Percentiles rank a stretch among this genome's conserved stretches.
These are phyloP conservation scores for Lochmaea capreae DNA, from an alignment of 2,888 invertebrate genomes.

Conservation along the genomic window DNA sequence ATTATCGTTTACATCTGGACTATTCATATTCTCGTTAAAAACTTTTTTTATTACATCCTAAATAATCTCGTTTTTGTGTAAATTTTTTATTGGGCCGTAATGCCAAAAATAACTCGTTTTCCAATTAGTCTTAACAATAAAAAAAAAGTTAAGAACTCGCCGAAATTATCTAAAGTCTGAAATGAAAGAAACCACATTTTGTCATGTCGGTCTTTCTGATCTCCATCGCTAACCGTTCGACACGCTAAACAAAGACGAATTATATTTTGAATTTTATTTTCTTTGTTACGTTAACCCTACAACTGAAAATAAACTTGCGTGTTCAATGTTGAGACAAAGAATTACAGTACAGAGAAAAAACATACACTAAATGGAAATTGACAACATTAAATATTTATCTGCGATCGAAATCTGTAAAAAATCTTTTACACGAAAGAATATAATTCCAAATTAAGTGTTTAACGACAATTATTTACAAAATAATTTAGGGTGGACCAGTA, in stretches of 20 bases:
- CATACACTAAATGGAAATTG: not conserved
- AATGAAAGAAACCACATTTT: constrained; percentile 36
- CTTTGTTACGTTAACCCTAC: constrained; percentile 14
- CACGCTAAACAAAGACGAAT: constrained; percentile 38
- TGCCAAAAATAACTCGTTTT: constrained; percentile 35
- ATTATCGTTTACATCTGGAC: constrained; percentile 8
- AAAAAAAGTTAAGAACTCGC: constrained; percentile 31
- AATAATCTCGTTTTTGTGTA: constrained; percentile 17
- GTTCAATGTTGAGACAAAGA: constrained; percentile 13
- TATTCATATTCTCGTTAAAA: constrained; percentile 26
- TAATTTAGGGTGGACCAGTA: no score
- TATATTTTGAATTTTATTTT: constrained; percentile 29
- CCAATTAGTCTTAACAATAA: constrained; percentile 33
- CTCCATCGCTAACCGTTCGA: constrained; percentile 31
- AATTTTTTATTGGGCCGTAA: constrained; percentile 32
- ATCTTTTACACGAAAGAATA: no score
- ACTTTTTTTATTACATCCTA: constrained; percentile 23
- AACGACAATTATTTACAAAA: no score
- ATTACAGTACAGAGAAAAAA: not conserved
- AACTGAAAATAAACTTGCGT: constrained; percentile 21
- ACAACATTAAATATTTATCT: no score
- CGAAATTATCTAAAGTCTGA: constrained; percentile 33
- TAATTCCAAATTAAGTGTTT: no score
- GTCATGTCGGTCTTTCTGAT: constrained; percentile 37
- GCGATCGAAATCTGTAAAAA: no score